A percentile compares a stretch with the other conserved stretches of the same genome.
phyloP scores from a whole-genome alignment of 2,888 invertebrate genomes.

The Thereva nobilitata region DNA sequence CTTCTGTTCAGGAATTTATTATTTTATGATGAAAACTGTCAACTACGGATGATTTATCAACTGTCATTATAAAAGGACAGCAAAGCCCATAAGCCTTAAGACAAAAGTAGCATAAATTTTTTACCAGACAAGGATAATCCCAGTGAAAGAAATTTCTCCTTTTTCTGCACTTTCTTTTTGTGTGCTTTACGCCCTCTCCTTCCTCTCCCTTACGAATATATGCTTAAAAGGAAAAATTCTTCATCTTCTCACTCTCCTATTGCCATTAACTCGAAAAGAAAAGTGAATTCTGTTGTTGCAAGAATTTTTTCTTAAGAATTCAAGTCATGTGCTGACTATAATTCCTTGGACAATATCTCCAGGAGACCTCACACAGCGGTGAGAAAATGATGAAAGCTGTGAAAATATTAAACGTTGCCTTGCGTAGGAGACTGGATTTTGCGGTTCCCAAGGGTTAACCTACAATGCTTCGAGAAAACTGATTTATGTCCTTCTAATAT shows the following conservation, averaged over 20 bases:
- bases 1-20: constrained; percentile 23
- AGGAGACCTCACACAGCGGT: constrained; percentile 5
- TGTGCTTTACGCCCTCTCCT: no score
- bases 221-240: not conserved
- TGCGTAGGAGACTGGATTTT: constrained; percentile 1
- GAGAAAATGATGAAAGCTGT: constrained; percentile 29
- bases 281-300: constrained; percentile 31
- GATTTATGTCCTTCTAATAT: constrained; percentile 12
- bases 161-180: no score
- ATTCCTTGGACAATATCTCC: constrained; percentile 26
- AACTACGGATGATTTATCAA: constrained; percentile 28
- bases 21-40: constrained; percentile 27
- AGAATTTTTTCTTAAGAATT: constrained; percentile 10
- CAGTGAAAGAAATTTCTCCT: not conserved
- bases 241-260: constrained; percentile 26
- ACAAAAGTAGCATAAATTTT: constrained; percentile 26
- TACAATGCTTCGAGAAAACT: constrained; percentile 7
- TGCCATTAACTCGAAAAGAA: constrained; percentile 12
- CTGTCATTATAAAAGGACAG: not conserved
- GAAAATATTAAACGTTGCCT: constrained; percentile 28
- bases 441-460: not conserved
- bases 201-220: no score
- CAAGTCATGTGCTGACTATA: constrained; percentile 29
- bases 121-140: constrained; percentile 18
- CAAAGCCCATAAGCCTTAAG: constrained; percentile 7